These are phyloP conservation scores for Nymphicus hollandicus DNA, from an alignment of 2,113 vertebrate genomes.

Conservation along the genomic window DNA sequence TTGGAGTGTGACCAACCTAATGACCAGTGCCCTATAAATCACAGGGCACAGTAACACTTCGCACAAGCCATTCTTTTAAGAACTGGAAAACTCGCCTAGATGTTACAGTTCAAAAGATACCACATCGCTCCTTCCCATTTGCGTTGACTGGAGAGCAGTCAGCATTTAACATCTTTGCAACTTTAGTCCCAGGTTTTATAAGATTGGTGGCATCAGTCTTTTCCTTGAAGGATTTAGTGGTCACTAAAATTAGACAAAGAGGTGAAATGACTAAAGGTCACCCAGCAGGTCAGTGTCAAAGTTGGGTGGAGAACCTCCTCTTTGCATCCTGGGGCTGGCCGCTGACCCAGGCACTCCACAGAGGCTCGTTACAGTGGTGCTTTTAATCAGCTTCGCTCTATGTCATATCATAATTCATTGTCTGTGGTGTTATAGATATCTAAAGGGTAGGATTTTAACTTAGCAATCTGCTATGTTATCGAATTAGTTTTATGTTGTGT, in stretches of 20 bases:
- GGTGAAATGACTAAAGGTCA: not conserved
- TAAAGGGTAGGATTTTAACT: constrained; percentile 49
- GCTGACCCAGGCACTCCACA: not conserved
- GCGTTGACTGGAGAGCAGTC: not conserved
- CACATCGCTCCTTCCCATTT: not conserved
- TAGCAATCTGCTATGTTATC: constrained; percentile 45
- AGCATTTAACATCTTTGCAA: not conserved
- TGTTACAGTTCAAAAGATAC: not conserved
- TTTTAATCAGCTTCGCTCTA: not conserved
- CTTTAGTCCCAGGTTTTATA: not conserved
- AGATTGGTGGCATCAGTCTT: not conserved
- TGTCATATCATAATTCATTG: not conserved
- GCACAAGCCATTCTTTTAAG: not conserved
- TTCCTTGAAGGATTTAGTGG: not conserved
- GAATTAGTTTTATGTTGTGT: constrained; percentile 59
- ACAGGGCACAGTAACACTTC: not conserved
- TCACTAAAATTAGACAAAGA: not conserved
- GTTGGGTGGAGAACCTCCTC: not conserved
- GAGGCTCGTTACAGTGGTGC: not conserved
- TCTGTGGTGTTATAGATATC: not conserved
- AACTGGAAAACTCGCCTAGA: not conserved
- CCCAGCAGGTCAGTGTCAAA: not conserved
- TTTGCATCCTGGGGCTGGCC: not conserved
- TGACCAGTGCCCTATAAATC: not conserved
- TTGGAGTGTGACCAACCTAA: not conserved